Conservation (phyloP, 2,888 invertebrate species). For the Caenorhabditis becei region DNA sequence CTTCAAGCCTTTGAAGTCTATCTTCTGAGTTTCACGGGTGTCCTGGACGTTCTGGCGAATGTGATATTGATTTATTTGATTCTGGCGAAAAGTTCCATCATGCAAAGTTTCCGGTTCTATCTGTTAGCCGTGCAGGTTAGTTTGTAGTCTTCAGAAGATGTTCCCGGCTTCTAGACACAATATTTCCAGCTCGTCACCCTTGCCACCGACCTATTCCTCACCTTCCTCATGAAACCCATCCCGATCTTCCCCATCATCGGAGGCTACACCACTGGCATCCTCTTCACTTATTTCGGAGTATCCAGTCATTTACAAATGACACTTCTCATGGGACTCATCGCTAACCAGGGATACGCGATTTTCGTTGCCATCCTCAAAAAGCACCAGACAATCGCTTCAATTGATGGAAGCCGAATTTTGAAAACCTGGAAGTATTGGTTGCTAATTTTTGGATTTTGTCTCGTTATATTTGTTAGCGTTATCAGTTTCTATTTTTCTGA, state of each 20-base stretch:
- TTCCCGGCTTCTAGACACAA: too few species aligned
- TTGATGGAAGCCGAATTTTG: not conserved
- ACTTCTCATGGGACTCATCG: conserved; percentile 4
- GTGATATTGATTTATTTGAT: conserved; percentile 13
- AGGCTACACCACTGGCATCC: conserved; percentile 9
- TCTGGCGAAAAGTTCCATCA: conserved; percentile 1
- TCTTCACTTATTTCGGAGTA: not conserved
- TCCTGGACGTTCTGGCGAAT: conserved; percentile 10
- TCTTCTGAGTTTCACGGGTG: conserved; percentile 4
- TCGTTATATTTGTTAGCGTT: too few species aligned
- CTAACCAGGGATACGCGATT: conserved; percentile 9
- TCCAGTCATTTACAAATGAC: conserved; percentile 19
- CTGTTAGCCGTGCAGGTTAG: conserved; percentile 1
- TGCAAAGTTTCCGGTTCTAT: conserved; percentile 24
- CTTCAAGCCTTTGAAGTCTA: not conserved
- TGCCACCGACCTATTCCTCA: conserved; percentile 8
- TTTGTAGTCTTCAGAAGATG: too few species aligned
- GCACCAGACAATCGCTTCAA: conserved; percentile 21
- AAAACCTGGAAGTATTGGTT: not conserved
- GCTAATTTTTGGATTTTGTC: not conserved
- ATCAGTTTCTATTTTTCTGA: not conserved
- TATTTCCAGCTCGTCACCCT: conserved; percentile 17
- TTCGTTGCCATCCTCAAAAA: conserved; percentile 17
- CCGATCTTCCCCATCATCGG: conserved; percentile 28
- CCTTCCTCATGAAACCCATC: conserved; percentile 32